Evolutionary conservation across 1,140 invertebrate genomes (phyloP).

Genomic region (Heliconius himera): DNA sequence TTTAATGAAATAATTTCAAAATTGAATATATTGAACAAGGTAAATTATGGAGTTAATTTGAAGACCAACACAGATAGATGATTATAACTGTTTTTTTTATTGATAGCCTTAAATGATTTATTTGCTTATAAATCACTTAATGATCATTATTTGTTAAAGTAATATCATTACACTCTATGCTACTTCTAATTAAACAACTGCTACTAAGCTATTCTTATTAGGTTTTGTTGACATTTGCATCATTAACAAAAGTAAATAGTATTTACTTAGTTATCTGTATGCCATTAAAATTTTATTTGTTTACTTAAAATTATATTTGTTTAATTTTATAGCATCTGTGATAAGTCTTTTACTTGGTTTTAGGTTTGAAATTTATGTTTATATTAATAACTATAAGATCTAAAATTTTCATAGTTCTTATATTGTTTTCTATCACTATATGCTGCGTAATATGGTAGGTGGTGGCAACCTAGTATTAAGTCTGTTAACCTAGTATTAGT

Average conservation of each 20-base stretch:
- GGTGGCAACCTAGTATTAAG: no score
- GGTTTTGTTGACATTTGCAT: not conserved
- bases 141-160: not conserved
- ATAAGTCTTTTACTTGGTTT: not conserved
- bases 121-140: not conserved
- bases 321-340: not conserved
- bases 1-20: no score
- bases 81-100: no score
- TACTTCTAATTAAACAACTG: not conserved
- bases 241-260: not conserved
- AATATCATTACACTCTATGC: not conserved
- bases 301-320: not conserved
- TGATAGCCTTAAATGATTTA: no score
- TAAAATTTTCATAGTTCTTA: no score
- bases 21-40: no score
- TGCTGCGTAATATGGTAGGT: no score
- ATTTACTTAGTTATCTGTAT: conserved; percentile 1
- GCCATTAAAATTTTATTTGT: no score
- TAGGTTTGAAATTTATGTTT: not conserved
- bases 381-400: not conserved
- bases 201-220: not conserved
- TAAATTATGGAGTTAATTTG: no score
- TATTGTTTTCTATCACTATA: no score
- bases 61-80: no score
- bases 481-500: no score